Evolutionary conservation across 2,113 vertebrate species (phyloP).

Genomic region (Acinonyx jubatus): DNA sequence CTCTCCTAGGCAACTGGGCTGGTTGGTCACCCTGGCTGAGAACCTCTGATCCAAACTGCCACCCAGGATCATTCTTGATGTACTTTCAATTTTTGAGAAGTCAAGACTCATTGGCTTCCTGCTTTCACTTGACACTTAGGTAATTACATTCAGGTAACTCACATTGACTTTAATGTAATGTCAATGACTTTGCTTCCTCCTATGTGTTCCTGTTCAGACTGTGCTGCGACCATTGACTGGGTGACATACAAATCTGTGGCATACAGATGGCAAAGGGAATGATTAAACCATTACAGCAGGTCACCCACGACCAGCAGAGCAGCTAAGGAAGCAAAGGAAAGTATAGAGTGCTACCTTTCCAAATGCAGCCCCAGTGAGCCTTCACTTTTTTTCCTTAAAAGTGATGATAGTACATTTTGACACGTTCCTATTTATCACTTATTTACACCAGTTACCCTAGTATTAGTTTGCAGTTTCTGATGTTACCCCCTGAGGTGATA

Average conservation of each 20-base stretch:
- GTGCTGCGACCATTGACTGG: background rate
- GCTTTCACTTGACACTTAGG: background rate
- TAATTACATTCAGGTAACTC: background rate
- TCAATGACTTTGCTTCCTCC: background rate
- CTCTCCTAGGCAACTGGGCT: background rate
- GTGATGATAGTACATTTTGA: background rate
- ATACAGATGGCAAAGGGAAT: background rate
- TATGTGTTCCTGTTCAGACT: background rate
- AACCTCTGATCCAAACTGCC: background rate
- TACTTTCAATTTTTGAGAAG: conserved; percentile 50
- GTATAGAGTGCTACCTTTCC: background rate
- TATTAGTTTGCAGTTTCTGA: background rate
- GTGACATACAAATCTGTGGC: background rate
- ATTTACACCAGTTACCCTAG: background rate
- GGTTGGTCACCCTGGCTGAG: background rate
- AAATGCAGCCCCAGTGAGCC: background rate
- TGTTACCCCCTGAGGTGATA: background rate
- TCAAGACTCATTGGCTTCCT: background rate
- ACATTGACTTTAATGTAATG: background rate
- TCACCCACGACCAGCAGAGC: background rate
- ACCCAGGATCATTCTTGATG: background rate
- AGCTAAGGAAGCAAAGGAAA: background rate
- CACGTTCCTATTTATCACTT: background rate
- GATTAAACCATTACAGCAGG: conserved; percentile 48
- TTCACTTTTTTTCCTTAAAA: background rate